These are phyloP conservation scores for Phasia obesa DNA, from an alignment of 2,888 invertebrate species.

Conservation along the genomic window DNA sequence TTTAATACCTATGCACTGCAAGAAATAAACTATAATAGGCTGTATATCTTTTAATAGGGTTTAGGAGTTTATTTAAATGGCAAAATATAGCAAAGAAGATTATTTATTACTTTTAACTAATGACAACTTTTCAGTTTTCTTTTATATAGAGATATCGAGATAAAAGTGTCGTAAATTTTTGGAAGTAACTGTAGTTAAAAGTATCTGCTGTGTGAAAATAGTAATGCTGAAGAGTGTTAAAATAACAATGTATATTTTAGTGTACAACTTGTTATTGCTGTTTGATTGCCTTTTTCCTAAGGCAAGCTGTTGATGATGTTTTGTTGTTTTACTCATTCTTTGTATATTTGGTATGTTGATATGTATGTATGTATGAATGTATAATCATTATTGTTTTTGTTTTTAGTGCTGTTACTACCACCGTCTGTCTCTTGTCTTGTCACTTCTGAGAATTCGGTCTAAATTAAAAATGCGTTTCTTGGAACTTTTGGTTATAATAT, in stretches of 20 bases:
- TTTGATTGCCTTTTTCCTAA: slow-evolving; percentile 46
- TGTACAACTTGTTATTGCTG: slow-evolving; percentile 53
- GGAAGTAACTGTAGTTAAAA: slow-evolving; percentile 24
- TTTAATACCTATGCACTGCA: too few relatives aligned
- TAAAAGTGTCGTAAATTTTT: background rate
- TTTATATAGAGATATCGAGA: background rate
- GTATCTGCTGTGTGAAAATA: slow-evolving; percentile 25
- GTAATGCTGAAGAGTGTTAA: slow-evolving; percentile 27
- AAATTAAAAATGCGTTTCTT: slow-evolving; percentile 82
- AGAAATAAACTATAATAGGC: too few relatives aligned
- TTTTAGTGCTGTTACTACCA: slow-evolving; percentile 65
- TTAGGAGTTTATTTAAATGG: too few relatives aligned
- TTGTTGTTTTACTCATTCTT: slow-evolving; percentile 7
- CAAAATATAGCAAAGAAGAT: too few relatives aligned
- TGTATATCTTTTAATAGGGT: too few relatives aligned
- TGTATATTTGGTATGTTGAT: background rate
- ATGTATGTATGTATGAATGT: background rate
- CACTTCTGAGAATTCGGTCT: slow-evolving; percentile 81
- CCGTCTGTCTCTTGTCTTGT: slow-evolving; percentile 76
- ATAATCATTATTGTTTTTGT: slow-evolving; percentile 31
- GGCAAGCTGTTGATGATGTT: slow-evolving; percentile 46
- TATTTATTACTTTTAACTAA: background rate
- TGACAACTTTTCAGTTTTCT: background rate
- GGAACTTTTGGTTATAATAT: slow-evolving; percentile 75
- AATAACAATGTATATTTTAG: slow-evolving; percentile 49